These are phyloP conservation scores for Brachypalpus laphriformis DNA, from an alignment of 2,888 invertebrate genomes.

Conservation along the genomic window DNA sequence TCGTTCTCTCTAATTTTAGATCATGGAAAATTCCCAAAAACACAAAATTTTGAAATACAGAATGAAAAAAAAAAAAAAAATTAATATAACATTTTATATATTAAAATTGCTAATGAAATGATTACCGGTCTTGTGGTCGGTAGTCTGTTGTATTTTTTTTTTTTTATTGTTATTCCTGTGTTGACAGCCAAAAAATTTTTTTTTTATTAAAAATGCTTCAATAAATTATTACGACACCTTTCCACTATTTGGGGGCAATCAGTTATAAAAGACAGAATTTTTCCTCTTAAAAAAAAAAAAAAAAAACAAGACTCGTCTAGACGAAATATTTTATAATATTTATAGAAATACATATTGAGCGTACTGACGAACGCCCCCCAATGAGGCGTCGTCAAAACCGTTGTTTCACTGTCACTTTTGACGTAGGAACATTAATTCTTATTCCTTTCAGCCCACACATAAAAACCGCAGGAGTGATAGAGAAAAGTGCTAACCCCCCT, in stretches of 20 bases:
- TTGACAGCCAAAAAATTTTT: too few relatives aligned
- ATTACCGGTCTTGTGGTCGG: conserved; percentile 27
- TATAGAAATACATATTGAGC: conserved; percentile 25
- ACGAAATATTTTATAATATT: conserved; percentile 62
- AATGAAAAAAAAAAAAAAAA: conserved; percentile 14
- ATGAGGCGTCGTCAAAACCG: conserved; percentile 1
- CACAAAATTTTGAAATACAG: conserved; percentile 20
- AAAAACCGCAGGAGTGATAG: neutral
- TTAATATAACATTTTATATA: conserved; percentile 22
- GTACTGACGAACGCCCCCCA: conserved; percentile 46
- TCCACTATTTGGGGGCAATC: neutral
- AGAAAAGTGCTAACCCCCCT: neutral
- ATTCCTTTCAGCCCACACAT: neutral
- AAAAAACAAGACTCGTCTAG: conserved; percentile 58
- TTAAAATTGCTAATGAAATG: conserved; percentile 40
- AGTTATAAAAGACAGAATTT: neutral
- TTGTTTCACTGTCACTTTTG: conserved; percentile 55
- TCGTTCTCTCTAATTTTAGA: conserved; percentile 35
- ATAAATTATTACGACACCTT: conserved; percentile 2
- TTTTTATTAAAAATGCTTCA: neutral
- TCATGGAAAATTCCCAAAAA: conserved; percentile 47
- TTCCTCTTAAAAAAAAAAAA: conserved; percentile 3
- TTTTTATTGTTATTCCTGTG: conserved; percentile 14
- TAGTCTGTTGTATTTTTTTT: neutral
- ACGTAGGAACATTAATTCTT: conserved; percentile 13